Conservation (phyloP, 2,113 vertebrate genomes). For the Anguilla japonica region DNA sequence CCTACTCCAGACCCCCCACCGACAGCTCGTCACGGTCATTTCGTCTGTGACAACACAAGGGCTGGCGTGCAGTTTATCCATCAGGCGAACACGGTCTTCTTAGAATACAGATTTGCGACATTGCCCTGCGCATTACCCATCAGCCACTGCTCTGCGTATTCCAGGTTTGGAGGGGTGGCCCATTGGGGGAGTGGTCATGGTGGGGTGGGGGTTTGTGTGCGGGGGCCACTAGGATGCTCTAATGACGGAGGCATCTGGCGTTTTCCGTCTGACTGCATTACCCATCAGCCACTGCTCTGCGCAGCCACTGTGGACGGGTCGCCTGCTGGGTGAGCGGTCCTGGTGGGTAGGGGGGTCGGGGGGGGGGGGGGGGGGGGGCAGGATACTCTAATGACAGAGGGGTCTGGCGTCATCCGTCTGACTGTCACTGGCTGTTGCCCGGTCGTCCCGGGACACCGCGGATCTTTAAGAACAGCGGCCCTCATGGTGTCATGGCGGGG, state of each 20-base stretch:
- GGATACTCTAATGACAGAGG: slow-evolving; percentile 46
- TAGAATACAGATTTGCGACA: slow-evolving; percentile 38
- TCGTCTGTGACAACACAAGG: not conserved
- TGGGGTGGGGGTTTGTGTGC: not conserved
- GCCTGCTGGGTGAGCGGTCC: not conserved
- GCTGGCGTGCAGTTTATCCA: not conserved
- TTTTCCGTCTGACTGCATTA: slow-evolving; percentile 64
- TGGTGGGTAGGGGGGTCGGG: slow-evolving; percentile 23
- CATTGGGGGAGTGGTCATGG: not conserved
- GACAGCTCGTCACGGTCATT: not conserved
- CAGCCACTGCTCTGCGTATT: slow-evolving; percentile 18
- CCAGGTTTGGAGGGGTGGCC: not conserved
- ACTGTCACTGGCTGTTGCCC: slow-evolving; percentile 54
- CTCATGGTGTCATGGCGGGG: slow-evolving; percentile 39
- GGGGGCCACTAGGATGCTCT: slow-evolving; percentile 38
- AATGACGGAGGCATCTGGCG: slow-evolving; percentile 39
- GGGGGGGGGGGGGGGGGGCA: slow-evolving; percentile 10
- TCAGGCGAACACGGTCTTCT: slow-evolving; percentile 7
- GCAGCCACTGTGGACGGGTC: not conserved
- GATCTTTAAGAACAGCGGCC: slow-evolving; percentile 60
- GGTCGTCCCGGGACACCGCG: slow-evolving; percentile 50
- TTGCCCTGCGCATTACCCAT: slow-evolving; percentile 36
- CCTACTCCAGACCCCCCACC: not conserved
- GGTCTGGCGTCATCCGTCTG: slow-evolving; percentile 59
- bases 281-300: slow-evolving; percentile 31